Conservation (phyloP, 2,888 invertebrate genomes). For the Leptarthrus brevirostris region DNA sequence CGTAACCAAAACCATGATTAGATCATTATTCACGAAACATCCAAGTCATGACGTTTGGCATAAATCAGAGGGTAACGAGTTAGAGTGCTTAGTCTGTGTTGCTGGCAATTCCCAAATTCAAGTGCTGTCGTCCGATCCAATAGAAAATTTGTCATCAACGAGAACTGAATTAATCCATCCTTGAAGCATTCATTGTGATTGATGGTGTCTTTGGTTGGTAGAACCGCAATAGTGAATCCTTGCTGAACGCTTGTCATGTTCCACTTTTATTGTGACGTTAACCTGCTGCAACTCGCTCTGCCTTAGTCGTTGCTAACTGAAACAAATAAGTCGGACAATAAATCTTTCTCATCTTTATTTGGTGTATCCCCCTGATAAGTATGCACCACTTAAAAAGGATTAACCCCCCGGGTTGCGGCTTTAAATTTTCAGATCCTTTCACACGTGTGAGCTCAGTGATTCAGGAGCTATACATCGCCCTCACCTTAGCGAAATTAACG, state of each 20-base stretch:
- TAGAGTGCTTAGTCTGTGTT: neutral
- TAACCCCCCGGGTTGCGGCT: constrained; percentile 57
- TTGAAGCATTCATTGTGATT: constrained; percentile 4
- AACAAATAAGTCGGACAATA: constrained; percentile 33
- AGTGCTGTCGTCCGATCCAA: neutral
- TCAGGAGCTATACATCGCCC: neutral
- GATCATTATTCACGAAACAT: constrained; percentile 25
- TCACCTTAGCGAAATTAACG: neutral
- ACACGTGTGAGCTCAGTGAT: constrained; percentile 36
- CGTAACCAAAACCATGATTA: neutral
- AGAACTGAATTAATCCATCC: constrained; percentile 21
- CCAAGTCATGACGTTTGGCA: constrained; percentile 26
- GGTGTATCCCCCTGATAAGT: neutral
- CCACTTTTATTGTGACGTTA: neutral
- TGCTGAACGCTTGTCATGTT: neutral
- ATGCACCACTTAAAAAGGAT: constrained; percentile 56
- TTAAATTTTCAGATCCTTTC: constrained; percentile 53
- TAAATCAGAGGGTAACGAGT: constrained; percentile 32
- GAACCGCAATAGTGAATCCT: neutral
- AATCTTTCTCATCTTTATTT: no score
- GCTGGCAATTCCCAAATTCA: constrained; percentile 7
- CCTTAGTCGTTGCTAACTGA: neutral
- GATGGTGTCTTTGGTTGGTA: constrained; percentile 1
- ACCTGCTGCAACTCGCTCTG: constrained; percentile 3
- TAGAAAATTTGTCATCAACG: constrained; percentile 24